phyloP scores from a whole-genome alignment of 1,140 invertebrate genomes.

The Atta colombica region DNA sequence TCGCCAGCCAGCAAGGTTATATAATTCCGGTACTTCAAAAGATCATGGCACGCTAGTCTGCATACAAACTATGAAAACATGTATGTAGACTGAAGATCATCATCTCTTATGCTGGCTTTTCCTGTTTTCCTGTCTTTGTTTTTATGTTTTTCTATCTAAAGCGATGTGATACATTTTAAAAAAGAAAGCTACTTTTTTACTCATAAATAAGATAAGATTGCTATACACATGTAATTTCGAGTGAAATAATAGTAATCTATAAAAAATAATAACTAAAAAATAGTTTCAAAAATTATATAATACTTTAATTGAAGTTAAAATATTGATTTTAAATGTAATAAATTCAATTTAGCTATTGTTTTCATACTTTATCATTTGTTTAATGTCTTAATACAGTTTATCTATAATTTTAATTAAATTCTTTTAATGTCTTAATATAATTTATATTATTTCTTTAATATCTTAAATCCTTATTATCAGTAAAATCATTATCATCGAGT shows the following conservation, averaged over 20 bases:
- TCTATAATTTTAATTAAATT: too few species aligned
- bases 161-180: background rate
- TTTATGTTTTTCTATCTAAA: background rate
- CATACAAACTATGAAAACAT: constrained; percentile 45
- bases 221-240: background rate
- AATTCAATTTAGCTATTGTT: too few species aligned
- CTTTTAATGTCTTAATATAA: too few species aligned
- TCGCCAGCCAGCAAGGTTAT: background rate
- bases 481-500: too few species aligned
- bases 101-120: background rate
- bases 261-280: background rate
- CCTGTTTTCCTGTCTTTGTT: background rate
- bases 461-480: too few species aligned
- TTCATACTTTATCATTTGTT: too few species aligned
- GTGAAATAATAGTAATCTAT: background rate
- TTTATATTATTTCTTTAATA: too few species aligned
- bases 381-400: too few species aligned
- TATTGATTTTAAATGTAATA: too few species aligned
- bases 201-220: background rate
- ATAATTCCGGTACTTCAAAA: constrained; percentile 27
- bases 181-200: background rate
- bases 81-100: constrained; percentile 6
- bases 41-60: constrained; percentile 6
- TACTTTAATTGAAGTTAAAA: too few species aligned
- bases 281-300: background rate